Evolutionary conservation across 1,140 invertebrate genomes (phyloP), one percentile per base, ranked within the genome.

Genomic region (Drosophila pruinosa): DNA sequence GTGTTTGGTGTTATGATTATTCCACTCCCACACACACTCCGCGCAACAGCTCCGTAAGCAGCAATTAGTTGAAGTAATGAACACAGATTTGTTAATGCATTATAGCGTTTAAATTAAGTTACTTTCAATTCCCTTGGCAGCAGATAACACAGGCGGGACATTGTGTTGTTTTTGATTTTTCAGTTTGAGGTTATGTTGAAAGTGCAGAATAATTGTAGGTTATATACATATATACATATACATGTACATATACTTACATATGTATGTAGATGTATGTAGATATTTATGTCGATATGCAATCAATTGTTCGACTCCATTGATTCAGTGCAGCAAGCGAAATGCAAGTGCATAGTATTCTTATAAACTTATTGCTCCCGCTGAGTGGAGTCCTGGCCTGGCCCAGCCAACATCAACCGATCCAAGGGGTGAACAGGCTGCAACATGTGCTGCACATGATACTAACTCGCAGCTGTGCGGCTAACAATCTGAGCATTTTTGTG

Each of bases 11-110:
- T n/a, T n/a, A n/a, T n/a, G n/a, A n/a, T n/a, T n/a, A n/a, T n/a
- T n/a, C n/a, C n/a, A n/a, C n/a, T n/a, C n/a, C n/a, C n/a, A n/a
- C n/a, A n/a, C n/a, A n/a, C n/a, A n/a, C n/a, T n/a, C n/a, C n/a
- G n/a, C n/a, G n/a, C n/a, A n/a, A n/a, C n/a, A n/a, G n/a, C n/a
- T n/a, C n/a, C 31, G 38, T 31, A 47, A 12, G 43, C 69, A 68
- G 74, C 75, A 82, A 83, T 82, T 82, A 82, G 78, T 83, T 78
- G 78, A 83, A 83, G 78, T 83, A 81, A 83, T 83, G 56, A 67
- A 83, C 79, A 78, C 64, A 70, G 75, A 82, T 83, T 83, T 75
- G 78, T 73, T 77, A 77, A 81, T 81, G 79, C 64, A 78, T 82
- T 78, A 63, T 45, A 63, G 38, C 31, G 28, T 50, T 68, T 62